Base-by-base conservation (phyloP, 2,797 vertebrate species). In the Rhabdomys pumilio region DNA sequence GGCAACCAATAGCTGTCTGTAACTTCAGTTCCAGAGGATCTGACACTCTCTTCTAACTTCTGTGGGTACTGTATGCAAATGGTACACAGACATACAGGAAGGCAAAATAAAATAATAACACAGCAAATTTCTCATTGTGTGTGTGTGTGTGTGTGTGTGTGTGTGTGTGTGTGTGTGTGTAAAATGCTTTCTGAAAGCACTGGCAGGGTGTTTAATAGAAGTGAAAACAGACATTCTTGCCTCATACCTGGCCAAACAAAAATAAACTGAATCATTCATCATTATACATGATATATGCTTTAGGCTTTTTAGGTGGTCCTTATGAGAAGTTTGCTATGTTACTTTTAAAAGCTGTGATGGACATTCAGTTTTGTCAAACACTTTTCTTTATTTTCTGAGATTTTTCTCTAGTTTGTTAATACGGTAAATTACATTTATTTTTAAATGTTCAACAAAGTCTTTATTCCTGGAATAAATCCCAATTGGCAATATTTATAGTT, bases 401-500 rank as follows among this genome's bases (percentile, higher is more conserved):
- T 65, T 82, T 12, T n/a, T 15, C 4, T 76, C 65, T 77, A 89
- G 41, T 91, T 89, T 90, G 61, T 79, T 93, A 81, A 82, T 85
- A 65, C 57, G 65, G 20, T 69, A 4, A 80, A 69, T 84, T 75
- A 61, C 50, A 89, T 59, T 88, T 80, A 83, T 92, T 94, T 93
- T 79, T 73, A 94, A 93, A 84, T 88, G 6, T 44, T 89, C 69
- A 84, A 90, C 17, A 57, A 91, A 61, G 1, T 7, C 19, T 91
- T 38, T 38, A 89, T 63, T 69, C 8, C n/a, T 94, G 67, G 44
- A 89, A 76, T 82, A 95, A 95, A 17, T 79, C n/a, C 34, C 14
- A 90, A 13, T 67, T 95, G 69, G 47, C 47, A 61, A 81, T 79
- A 15, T 57, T 94, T 92, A 91, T 92, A 50, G 20, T 55, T 89